phyloP scores from a whole-genome alignment of 2,888 invertebrate genomes.

The Galeopsomyia nigrocyanea region DNA sequence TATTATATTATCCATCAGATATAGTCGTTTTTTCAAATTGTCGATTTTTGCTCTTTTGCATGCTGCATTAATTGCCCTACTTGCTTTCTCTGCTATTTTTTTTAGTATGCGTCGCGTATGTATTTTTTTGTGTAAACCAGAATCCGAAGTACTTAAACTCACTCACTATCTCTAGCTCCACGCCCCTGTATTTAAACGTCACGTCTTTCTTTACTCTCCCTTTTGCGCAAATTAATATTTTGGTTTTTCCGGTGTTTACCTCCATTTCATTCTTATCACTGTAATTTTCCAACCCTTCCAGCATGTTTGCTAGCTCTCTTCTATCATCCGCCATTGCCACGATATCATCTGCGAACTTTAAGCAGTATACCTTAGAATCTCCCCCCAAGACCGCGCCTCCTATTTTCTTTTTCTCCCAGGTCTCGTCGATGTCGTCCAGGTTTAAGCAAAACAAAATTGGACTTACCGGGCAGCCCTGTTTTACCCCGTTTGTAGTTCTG shows the following conservation, averaged over 20 bases:
- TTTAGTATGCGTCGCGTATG: too few relatives aligned
- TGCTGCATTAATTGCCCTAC: too few relatives aligned
- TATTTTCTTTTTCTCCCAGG: too few relatives aligned
- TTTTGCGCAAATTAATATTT: neutral
- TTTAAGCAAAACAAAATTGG: constrained; percentile 36
- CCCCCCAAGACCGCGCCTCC: constrained; percentile 19
- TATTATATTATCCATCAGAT: too few relatives aligned
- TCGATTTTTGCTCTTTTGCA: too few relatives aligned
- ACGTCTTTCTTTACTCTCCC: too few relatives aligned
- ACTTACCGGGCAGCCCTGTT: constrained; percentile 44
- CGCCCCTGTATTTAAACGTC: too few relatives aligned
- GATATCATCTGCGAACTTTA: constrained; percentile 48
- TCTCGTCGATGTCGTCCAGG: constrained; percentile 45
- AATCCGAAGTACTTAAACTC: too few relatives aligned
- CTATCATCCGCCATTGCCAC: neutral
- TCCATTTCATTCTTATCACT: neutral
- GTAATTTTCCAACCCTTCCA: neutral
- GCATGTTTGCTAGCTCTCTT: neutral
- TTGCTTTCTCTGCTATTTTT: too few relatives aligned
- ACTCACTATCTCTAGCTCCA: too few relatives aligned
- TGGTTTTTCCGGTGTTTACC: neutral
- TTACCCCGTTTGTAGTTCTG: constrained; percentile 38
- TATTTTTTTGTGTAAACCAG: too few relatives aligned
- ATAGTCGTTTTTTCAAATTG: too few relatives aligned
- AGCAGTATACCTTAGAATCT: constrained; percentile 38